These are phyloP conservation scores for Chironomus tentans DNA, from an alignment of 2,888 invertebrate species.

Conservation along the genomic window DNA sequence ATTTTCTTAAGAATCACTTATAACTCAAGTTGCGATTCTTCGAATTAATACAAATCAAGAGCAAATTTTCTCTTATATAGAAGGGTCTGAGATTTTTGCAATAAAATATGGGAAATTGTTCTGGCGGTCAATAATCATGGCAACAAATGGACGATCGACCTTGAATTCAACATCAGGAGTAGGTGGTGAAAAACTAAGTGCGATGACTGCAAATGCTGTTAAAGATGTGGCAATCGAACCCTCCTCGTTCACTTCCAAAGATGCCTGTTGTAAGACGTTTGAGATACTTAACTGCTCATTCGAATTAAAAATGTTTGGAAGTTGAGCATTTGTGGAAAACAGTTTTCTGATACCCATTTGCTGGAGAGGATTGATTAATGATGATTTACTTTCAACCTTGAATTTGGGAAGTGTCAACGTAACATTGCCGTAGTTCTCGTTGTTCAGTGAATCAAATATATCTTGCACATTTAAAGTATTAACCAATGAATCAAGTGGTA, in stretches of 20 bases:
- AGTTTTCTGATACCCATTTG: constrained; percentile 45
- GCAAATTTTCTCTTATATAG: background rate
- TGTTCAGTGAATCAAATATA: background rate
- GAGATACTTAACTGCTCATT: constrained; percentile 36
- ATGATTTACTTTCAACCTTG: background rate
- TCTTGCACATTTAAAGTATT: background rate
- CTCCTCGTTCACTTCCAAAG: constrained; percentile 46
- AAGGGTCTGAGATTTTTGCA: constrained; percentile 43
- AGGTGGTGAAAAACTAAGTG: constrained; percentile 41
- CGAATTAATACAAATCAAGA: too few species aligned
- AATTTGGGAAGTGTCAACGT: constrained; percentile 18
- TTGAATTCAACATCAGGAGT: constrained; percentile 38
- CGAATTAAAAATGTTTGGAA: constrained; percentile 34
- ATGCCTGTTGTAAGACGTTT: constrained; percentile 45
- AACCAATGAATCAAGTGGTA: background rate
- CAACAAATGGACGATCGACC: constrained; percentile 46
- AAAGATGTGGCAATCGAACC: constrained; percentile 46
- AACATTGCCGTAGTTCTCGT: background rate
- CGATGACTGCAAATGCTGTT: constrained; percentile 43
- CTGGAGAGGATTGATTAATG: background rate
- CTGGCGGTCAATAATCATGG: constrained; percentile 44
- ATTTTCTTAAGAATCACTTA: too few species aligned
- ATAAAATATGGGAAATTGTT: constrained; percentile 45
- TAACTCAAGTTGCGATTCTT: too few species aligned
- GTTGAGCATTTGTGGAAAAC: constrained; percentile 40